Base-by-base conservation (phyloP, 2,113 vertebrate species). In the Kryptolebias marmoratus region DNA sequence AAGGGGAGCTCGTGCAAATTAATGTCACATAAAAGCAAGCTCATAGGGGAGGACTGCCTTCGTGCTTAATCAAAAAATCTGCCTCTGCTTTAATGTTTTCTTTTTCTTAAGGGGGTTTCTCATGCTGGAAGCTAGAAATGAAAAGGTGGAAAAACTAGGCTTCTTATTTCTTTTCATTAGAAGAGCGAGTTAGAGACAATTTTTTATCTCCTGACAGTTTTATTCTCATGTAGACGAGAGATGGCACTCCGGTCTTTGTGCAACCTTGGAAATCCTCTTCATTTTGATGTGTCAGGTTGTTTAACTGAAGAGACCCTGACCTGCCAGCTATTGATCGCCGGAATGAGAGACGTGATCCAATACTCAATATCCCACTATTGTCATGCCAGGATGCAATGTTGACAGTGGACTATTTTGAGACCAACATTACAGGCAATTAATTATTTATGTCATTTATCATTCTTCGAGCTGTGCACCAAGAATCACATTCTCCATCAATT, bases 391-490 rank as follows among this genome's bases (percentile, higher is more conserved):
- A 64, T 71, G 31, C 56, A 69, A 67, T 81, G 75, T 76, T 73
- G 70, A 87, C 62, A 59, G 59, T 11, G 3, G 39, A 72, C 84
- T 91, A 91, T 91, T 90, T 88, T 39, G 58, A 88, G 88, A 74
- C 12, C 60, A 50, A 77, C 68, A 49, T 80, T 67, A 85, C 79
- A 61, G 53, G 44, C 1, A 50, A 77, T 89, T 83, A 45, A 91
- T 89, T 86, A 90, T 88, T 89, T 27, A 92, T 89, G 67, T 56
- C 39, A 82, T 73, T 67, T 49, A 73, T 79, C 6, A 54, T 73
- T 59, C 49, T 42, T 54, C 45, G 54, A 50, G 50, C 12, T 31
- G 12, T 70, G 55, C 63, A 67, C 45, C n/a, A 56, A 18, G 39
- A 47, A n/a, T 53, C n/a, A 2, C 9, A 49, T 69, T 77, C 69